These are phyloP conservation scores for Petrocephalus schoutedeni DNA, from an alignment of 2,797 vertebrate genomes.

Conservation along the genomic window DNA sequence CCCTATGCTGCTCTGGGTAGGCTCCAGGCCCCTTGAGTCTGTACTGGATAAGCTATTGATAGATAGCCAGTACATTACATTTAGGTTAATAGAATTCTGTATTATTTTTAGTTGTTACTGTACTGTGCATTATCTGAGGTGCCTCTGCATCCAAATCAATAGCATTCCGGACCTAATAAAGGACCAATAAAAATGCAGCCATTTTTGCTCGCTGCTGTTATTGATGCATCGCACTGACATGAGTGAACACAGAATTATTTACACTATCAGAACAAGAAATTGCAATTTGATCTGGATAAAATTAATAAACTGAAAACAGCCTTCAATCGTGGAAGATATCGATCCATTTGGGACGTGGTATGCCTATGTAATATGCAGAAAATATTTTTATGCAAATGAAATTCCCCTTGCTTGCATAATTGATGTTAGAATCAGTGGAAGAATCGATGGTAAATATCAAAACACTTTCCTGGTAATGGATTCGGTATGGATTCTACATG, in stretches of 20 bases:
- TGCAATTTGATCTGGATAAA: neutral
- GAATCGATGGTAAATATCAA: neutral
- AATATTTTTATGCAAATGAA: slow-evolving; percentile 16
- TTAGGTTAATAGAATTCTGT: neutral
- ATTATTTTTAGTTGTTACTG: neutral
- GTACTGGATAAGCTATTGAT: neutral
- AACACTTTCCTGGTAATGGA: slow-evolving; percentile 1
- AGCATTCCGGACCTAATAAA: neutral
- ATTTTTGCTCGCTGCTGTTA: neutral
- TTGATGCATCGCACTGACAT: neutral
- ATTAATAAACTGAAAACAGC: slow-evolving; percentile 12
- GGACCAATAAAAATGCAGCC: neutral
- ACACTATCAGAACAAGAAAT: neutral
- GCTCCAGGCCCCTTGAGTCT: neutral
- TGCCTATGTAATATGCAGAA: neutral
- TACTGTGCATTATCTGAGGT: neutral
- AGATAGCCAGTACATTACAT: neutral
- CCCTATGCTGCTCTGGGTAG: neutral
- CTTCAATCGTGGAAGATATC: slow-evolving; percentile 2
- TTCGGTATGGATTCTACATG: slow-evolving; percentile 4
- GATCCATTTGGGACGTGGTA: slow-evolving; percentile 3
- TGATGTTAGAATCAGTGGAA: slow-evolving; percentile 9
- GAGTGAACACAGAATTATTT: neutral
- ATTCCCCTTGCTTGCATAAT: slow-evolving; percentile 1
- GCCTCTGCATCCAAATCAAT: neutral